Evolutionary conservation across 2,113 vertebrate genomes (phyloP).

Genomic region (Psephotus haematonotus): DNA sequence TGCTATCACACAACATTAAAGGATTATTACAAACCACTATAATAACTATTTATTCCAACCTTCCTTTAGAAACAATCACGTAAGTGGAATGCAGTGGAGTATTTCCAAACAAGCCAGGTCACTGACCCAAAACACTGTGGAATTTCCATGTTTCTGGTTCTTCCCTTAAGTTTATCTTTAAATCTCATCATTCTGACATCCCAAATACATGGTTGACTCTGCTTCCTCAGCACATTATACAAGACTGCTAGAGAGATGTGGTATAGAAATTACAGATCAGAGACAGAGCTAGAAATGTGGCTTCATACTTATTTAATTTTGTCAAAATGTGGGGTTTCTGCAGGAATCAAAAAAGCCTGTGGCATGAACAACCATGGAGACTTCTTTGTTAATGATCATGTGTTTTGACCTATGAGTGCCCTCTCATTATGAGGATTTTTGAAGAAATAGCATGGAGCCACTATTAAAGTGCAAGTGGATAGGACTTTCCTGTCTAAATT

Average conservation of each 20-base stretch:
- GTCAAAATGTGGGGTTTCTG: background rate
- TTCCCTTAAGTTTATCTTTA: conserved; percentile 10
- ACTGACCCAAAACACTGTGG: background rate
- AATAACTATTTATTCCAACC: background rate
- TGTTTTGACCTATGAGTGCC: background rate
- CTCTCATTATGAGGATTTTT: background rate
- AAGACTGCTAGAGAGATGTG: background rate
- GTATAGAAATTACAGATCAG: background rate
- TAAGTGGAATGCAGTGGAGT: background rate
- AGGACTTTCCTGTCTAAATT: background rate
- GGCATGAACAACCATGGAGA: background rate
- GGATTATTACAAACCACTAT: background rate
- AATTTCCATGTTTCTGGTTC: conserved; percentile 1
- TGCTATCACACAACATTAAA: background rate
- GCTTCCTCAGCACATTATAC: background rate
- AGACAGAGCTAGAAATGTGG: background rate
- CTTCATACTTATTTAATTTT: background rate
- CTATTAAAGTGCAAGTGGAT: background rate
- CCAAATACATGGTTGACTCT: background rate
- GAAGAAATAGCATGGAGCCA: background rate
- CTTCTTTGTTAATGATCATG: background rate
- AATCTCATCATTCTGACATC: conserved; percentile 20
- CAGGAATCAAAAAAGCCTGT: background rate
- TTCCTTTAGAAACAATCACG: background rate
- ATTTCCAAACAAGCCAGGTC: conserved; percentile 19